Conservation (phyloP, 2,888 invertebrate genomes). For the Ecdyonurus torrentis region DNA sequence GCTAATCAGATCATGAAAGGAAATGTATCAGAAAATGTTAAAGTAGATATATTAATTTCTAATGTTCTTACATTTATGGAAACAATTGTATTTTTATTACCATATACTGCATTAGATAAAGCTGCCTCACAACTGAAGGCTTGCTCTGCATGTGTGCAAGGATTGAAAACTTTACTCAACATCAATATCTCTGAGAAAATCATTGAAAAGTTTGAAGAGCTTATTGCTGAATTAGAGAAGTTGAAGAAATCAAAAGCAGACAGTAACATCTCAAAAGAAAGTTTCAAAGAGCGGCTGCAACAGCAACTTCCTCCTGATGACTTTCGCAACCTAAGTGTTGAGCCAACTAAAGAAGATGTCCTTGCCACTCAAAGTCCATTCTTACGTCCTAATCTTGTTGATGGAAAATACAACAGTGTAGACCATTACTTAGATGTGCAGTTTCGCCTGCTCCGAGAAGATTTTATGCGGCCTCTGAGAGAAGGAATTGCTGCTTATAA, state of each 20-base stretch:
- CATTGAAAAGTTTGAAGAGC: neutral
- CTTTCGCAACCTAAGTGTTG: conserved; percentile 17
- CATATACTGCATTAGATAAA: neutral
- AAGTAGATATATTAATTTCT: neutral
- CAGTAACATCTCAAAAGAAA: neutral
- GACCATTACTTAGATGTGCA: conserved; percentile 32
- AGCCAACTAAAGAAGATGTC: conserved; percentile 18
- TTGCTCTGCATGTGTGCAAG: neutral
- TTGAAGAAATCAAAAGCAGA: neutral
- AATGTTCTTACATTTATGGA: neutral
- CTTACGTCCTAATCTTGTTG: conserved; percentile 23
- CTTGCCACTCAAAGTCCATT: conserved; percentile 17
- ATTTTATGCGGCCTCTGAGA: conserved; percentile 27
- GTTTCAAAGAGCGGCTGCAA: neutral
- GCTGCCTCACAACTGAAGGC: neutral
- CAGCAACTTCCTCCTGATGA: neutral
- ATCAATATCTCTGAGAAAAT: neutral
- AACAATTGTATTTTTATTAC: neutral
- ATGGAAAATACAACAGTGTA: conserved; percentile 23
- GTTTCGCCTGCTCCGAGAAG: conserved; percentile 30
- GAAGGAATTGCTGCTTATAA: neutral
- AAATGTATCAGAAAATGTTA: neutral
- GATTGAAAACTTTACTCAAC: neutral
- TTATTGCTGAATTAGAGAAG: neutral
- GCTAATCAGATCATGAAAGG: neutral